These are phyloP conservation scores for Papilio gigon DNA, from an alignment of 2,888 invertebrate genomes.

Conservation along the genomic window DNA sequence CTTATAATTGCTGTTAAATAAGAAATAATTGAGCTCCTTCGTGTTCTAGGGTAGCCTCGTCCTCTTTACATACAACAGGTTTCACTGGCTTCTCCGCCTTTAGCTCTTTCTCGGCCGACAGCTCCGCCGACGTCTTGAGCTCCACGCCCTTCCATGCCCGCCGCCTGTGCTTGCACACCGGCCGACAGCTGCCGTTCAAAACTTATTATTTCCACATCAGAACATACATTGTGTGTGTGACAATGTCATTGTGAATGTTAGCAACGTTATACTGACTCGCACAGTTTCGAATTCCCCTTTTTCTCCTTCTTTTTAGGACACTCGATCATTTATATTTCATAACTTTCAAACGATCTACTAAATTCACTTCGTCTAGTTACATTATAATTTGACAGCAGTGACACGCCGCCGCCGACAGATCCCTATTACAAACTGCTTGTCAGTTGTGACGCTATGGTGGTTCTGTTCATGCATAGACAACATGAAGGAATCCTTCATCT, in stretches of 20 bases:
- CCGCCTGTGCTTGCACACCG: conserved; percentile 34
- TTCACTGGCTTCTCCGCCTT: neutral
- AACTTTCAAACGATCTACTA: neutral
- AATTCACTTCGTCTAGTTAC: neutral
- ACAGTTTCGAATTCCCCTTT: neutral
- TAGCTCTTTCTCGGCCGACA: conserved; percentile 18
- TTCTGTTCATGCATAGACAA: no score
- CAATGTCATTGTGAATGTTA: neutral
- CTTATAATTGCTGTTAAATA: no score
- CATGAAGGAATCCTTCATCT: no score
- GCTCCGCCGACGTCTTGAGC: conserved; percentile 31
- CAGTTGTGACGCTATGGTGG: neutral
- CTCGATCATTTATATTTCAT: conserved; percentile 25
- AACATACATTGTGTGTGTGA: neutral
- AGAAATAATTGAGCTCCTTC: no score
- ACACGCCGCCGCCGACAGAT: no score
- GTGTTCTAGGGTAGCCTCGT: no score
- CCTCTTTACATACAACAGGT: conserved; percentile 16
- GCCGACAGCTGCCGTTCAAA: conserved; percentile 29
- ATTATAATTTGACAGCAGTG: neutral
- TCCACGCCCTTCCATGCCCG: conserved; percentile 34
- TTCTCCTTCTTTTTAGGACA: conserved; percentile 15
- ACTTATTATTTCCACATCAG: neutral
- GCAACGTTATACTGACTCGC: conserved; percentile 21
- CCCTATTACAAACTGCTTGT: neutral